Evolutionary conservation across 2,797 vertebrate species (phyloP), one percentile per base, ranked within the genome.

Genomic region (Cossypha dichroa): DNA sequence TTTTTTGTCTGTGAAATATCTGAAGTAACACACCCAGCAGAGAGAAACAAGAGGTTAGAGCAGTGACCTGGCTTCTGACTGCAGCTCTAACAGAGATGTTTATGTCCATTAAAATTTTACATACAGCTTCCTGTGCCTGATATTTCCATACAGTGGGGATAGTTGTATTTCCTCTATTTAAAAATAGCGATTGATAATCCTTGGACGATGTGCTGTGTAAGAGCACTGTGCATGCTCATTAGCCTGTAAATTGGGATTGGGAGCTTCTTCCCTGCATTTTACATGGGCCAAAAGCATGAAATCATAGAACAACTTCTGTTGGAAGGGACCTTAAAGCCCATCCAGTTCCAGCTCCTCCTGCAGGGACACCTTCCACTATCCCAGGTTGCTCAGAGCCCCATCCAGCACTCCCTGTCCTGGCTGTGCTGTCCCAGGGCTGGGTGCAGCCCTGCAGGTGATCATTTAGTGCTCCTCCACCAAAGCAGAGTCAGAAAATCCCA

Each of bases 131-230:
- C 64, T 58, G 40, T 85, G 58, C 34, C 33, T 88, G 67, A 5
- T 60, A 54, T 77, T 85, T 90, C 66, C 54, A 45, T 80, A 72
- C 38, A 88, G 22, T 48, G 28, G 18, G 25, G 36, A 68, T 55
- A 60, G 48, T 34, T 81, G 21, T 55, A 48, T 86, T 96, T 93
- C 51, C 62, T 81, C 72, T 62, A 36, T 81, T 85, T 82, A 62
- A 88, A 80, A 88, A 51, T 21, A 85, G 19, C 60, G 23, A 54
- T 85, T 70, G 49, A 48, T 82, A 86, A 75, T 79, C 20, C 16
- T 59, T 58, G 31, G 20, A 46, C 43, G 68, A 33, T 28, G 23
- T 66, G 33, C 55, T 73, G 1, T 36, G 38, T 91, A 17, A 43
- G 73, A 87, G 22, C 68, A 19, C 12, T 45, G 11, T 74, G 25